phyloP scores from a whole-genome alignment of 2,113 vertebrate genomes.

The Laticauda laticaudata region DNA sequence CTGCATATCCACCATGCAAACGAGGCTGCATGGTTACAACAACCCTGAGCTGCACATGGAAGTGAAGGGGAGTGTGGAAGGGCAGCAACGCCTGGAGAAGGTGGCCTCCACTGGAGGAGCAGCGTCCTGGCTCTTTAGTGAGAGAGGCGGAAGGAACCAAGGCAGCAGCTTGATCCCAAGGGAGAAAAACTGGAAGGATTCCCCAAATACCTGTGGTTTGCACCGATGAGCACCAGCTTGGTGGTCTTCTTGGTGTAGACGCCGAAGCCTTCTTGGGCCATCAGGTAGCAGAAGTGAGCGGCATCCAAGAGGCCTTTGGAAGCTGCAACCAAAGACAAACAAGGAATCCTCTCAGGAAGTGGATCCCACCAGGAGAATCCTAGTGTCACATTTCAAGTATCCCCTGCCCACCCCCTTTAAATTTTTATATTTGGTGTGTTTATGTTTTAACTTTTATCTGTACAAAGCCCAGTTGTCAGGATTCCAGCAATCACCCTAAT shows the following conservation, averaged over 20 bases:
- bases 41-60: neutral
- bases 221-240: slow-evolving; percentile 93
- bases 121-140: neutral
- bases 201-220: slow-evolving; percentile 87
- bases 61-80: neutral
- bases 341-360: neutral
- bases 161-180: neutral
- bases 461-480: neutral
- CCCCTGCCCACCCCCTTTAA: neutral
- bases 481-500: too few relatives aligned
- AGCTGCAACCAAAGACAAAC: slow-evolving; percentile 63
- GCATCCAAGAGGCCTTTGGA: slow-evolving; percentile 92
- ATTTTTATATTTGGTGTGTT: neutral
- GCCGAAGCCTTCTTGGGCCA: slow-evolving; percentile 92
- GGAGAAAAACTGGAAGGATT: neutral
- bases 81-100: neutral
- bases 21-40: neutral
- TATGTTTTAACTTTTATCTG: neutral
- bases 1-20: neutral
- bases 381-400: neutral
- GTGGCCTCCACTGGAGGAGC: neutral
- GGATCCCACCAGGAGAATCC: too few relatives aligned
- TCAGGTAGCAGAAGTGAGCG: slow-evolving; percentile 96
- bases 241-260: slow-evolving; percentile 91
- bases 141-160: neutral